These are phyloP conservation scores for Acanthis flammea DNA, from an alignment of 2,797 vertebrate species.

Conservation along the genomic window DNA sequence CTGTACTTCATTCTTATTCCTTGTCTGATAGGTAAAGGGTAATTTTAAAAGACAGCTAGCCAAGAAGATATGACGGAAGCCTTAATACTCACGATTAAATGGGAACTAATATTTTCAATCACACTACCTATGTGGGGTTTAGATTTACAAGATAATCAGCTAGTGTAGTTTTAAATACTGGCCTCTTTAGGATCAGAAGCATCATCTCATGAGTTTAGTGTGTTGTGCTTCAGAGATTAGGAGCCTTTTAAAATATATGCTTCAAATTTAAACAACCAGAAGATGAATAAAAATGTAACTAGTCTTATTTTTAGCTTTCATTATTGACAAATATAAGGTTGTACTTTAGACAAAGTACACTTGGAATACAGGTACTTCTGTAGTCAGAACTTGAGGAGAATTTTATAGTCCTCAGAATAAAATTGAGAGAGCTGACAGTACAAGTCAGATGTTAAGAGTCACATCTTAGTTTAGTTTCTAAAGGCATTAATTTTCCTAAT, in stretches of 20 bases:
- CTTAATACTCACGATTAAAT: background rate
- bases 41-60: background rate
- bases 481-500: background rate
- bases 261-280: background rate
- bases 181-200: background rate
- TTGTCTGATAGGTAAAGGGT: background rate
- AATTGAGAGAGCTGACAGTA: background rate
- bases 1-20: background rate
- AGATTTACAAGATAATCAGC: background rate
- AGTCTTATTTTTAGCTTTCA: background rate
- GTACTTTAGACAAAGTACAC: background rate
- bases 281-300: background rate
- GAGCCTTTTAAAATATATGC: background rate
- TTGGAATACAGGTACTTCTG: background rate
- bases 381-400: background rate
- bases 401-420: background rate
- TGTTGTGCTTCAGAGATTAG: background rate
- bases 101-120: background rate
- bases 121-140: background rate
- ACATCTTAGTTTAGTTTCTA: background rate
- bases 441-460: background rate
- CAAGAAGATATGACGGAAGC: background rate
- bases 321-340: background rate
- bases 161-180: background rate
- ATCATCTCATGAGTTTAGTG: background rate